These are phyloP conservation scores for Coracias cyanogaster DNA, from an alignment of 2,797 vertebrate genomes.

Conservation along the genomic window DNA sequence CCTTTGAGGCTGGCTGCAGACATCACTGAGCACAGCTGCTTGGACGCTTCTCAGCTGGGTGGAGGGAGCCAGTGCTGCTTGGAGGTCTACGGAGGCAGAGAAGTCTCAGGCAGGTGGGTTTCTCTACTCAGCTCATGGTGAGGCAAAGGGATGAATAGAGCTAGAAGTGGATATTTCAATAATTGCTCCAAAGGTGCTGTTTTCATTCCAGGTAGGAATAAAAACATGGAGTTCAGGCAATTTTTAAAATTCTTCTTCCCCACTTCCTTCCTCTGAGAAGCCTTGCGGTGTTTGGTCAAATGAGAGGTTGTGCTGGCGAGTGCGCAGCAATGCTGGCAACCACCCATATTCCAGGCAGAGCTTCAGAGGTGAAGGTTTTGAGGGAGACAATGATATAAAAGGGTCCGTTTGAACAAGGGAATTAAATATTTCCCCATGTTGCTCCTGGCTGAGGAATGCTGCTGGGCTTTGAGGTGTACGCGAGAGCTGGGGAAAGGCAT, in stretches of 20 bases:
- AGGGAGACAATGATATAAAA: neutral
- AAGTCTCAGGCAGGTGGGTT: neutral
- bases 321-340: neutral
- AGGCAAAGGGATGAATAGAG: neutral
- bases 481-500: neutral
- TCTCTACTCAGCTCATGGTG: neutral
- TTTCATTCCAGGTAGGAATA: neutral
- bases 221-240: neutral
- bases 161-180: neutral
- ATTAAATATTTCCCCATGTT: neutral
- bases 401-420: neutral
- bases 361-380: neutral
- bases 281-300: neutral
- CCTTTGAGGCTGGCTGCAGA: neutral
- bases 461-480: neutral
- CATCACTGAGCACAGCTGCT: neutral
- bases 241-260: neutral
- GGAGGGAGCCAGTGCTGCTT: neutral
- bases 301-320: neutral
- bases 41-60: neutral
- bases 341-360: neutral
- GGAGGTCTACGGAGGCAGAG: rapidly evolving
- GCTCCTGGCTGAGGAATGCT: neutral
- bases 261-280: neutral
- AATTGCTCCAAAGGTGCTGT: neutral